Evolutionary conservation across 2,797 vertebrate genomes (phyloP).

Genomic region (Catharus ustulatus): DNA sequence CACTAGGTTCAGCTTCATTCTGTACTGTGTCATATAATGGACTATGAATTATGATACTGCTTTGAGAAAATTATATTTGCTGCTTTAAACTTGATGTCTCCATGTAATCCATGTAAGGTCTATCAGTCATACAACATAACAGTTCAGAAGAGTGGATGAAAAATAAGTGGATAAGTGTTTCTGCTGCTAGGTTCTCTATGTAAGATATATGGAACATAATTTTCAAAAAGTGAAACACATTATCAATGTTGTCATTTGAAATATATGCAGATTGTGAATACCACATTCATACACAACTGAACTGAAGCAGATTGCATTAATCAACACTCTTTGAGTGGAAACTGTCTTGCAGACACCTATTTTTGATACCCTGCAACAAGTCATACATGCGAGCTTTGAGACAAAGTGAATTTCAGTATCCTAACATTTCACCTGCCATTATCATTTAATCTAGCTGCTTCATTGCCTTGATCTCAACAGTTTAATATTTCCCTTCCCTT

Average conservation of each 20-base stretch:
- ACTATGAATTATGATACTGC: background rate
- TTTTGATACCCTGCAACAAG: background rate
- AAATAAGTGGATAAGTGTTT: background rate
- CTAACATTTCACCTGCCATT: background rate
- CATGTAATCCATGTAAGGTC: background rate
- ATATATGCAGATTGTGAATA: background rate
- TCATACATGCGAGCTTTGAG: background rate
- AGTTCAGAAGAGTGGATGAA: background rate
- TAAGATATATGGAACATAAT: background rate
- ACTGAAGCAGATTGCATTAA: background rate
- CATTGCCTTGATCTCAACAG: background rate
- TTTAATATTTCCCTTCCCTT: background rate
- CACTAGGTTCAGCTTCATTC: background rate
- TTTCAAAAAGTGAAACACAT: background rate
- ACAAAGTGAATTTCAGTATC: background rate
- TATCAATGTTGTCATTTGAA: background rate
- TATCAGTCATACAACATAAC: background rate
- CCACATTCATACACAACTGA: background rate
- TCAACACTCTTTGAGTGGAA: fast-evolving
- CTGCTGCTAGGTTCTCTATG: background rate
- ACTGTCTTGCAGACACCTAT: background rate
- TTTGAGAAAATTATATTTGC: constrained; percentile 11
- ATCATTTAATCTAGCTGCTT: background rate
- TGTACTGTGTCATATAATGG: background rate
- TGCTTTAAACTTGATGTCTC: background rate